These are phyloP conservation scores for Thumatha senex DNA, from an alignment of 2,888 invertebrate genomes.

Conservation along the genomic window DNA sequence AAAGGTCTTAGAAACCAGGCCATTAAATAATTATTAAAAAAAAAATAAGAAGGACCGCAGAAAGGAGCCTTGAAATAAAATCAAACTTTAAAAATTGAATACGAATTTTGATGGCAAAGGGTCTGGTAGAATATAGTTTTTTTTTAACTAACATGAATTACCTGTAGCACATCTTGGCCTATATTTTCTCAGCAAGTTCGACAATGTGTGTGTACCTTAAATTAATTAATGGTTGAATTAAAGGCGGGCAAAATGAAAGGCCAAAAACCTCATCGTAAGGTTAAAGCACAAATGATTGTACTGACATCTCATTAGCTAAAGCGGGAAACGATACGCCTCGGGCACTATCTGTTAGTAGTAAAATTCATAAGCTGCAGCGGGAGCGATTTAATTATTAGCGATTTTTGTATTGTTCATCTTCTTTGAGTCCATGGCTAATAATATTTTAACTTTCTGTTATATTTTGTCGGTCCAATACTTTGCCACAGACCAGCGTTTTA, in stretches of 20 bases:
- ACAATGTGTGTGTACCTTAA: slow-evolving; percentile 37
- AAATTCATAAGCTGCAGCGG: slow-evolving; percentile 25
- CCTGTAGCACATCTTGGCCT: slow-evolving; percentile 22
- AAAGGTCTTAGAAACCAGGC: no score
- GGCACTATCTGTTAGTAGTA: slow-evolving; percentile 54
- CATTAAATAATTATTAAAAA: no score
- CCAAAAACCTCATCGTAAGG: slow-evolving; percentile 79
- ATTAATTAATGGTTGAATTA: slow-evolving; percentile 70
- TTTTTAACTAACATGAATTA: neutral
- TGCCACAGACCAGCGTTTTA: no score
- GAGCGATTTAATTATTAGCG: neutral
- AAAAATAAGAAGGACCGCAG: no score
- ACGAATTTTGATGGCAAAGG: no score
- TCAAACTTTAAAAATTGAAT: no score
- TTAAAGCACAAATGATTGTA: slow-evolving; percentile 82
- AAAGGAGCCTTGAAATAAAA: no score
- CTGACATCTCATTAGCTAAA: slow-evolving; percentile 83
- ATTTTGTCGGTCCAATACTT: no score
- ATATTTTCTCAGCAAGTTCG: slow-evolving; percentile 19
- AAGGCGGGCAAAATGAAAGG: slow-evolving; percentile 69
- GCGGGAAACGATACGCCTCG: slow-evolving; percentile 70
- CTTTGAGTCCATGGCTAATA: no score
- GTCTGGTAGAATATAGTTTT: no score
- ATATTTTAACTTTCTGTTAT: no score
- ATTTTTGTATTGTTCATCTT: no score